phyloP scores from a whole-genome alignment of 2,888 invertebrate species.

The Dorcus parallelipipedus region DNA sequence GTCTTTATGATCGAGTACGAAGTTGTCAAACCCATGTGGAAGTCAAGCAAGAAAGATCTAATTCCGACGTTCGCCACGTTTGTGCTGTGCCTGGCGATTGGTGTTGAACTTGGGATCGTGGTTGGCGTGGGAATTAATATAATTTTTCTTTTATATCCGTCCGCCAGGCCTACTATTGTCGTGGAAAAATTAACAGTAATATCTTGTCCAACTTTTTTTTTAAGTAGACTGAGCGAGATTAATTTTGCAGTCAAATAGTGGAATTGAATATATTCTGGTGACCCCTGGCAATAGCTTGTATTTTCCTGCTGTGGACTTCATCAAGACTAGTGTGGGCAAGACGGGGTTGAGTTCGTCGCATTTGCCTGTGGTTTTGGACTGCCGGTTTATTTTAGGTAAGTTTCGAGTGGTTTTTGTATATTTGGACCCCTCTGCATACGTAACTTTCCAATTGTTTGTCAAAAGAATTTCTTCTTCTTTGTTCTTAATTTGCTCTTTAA shows the following conservation, averaged over 20 bases:
- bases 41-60: conserved; percentile 74
- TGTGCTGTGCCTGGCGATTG: conserved; percentile 72
- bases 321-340: conserved; percentile 72
- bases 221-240: background rate
- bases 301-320: conserved; percentile 81
- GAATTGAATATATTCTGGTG: conserved; percentile 70
- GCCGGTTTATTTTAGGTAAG: conserved; percentile 70
- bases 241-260: conserved; percentile 60
- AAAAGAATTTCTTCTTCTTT: too few relatives aligned
- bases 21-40: conserved; percentile 83
- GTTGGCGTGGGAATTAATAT: conserved; percentile 79
- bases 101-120: conserved; percentile 84
- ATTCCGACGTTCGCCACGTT: conserved; percentile 83
- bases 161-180: conserved; percentile 73
- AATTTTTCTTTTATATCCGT: conserved; percentile 73
- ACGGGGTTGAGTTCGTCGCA: conserved; percentile 63
- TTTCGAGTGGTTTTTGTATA: background rate
- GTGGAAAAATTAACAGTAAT: conserved; percentile 68
- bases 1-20: conserved; percentile 93
- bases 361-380: conserved; percentile 78
- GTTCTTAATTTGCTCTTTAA: too few relatives aligned
- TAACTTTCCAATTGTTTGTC: background rate
- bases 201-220: too few relatives aligned
- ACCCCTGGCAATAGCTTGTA: conserved; percentile 77
- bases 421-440: background rate